phyloP scores from a whole-genome alignment of 2,113 vertebrate species.

The Nothoprocta perdicaria region DNA sequence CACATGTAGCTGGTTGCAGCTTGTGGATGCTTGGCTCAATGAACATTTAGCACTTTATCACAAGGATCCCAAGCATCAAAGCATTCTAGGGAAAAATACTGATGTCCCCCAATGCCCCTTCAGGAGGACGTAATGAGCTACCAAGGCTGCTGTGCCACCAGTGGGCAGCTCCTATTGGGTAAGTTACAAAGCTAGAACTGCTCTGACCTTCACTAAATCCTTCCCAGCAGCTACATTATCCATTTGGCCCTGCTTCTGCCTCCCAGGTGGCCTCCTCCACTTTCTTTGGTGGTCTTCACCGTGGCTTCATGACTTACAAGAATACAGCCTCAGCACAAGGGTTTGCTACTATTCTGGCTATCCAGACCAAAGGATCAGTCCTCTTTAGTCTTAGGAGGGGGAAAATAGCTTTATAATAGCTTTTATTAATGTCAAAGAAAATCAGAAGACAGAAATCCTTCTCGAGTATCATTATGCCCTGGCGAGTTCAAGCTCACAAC shows the following conservation, averaged over 20 bases:
- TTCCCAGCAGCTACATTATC: not conserved
- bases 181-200: not conserved
- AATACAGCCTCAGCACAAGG: not conserved
- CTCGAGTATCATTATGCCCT: not conserved
- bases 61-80: not conserved
- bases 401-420: not conserved
- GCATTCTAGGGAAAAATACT: not conserved
- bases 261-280: not conserved
- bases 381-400: accelerated
- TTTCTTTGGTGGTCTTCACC: not conserved
- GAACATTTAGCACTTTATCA: not conserved
- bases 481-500: not conserved
- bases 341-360: not conserved
- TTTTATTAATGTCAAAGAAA: not conserved
- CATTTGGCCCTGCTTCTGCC: not conserved
- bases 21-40: not conserved
- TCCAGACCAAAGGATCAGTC: not conserved
- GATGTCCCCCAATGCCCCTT: not conserved
- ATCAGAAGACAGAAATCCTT: not conserved
- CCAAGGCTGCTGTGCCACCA: not conserved
- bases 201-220: not conserved
- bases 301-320: not conserved
- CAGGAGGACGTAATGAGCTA: not conserved
- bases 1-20: not conserved
- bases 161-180: not conserved